Evolutionary conservation across 2,113 vertebrate genomes (phyloP).

Genomic region (Cebidichthys violaceus): DNA sequence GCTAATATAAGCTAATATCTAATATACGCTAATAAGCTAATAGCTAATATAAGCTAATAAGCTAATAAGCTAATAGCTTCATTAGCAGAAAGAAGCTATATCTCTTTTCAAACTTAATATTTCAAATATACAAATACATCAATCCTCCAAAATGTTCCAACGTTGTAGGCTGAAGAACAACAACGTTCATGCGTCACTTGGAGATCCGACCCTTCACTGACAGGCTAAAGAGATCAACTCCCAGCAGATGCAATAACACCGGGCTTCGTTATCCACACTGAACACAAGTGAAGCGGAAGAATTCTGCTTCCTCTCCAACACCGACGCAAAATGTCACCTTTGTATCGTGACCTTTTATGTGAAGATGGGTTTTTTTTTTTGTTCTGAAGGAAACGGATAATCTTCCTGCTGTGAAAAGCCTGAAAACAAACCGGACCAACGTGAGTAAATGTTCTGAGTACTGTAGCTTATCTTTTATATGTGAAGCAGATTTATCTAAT

Average conservation of each 20-base stretch:
- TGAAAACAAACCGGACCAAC: not conserved
- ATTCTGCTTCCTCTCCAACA: not conserved
- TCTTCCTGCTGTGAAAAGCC: slow-evolving; percentile 2
- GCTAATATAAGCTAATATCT: too few relatives aligned
- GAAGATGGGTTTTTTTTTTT: not conserved
- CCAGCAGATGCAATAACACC: slow-evolving; percentile 5
- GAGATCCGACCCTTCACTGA: too few relatives aligned
- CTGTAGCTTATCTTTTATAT: not conserved
- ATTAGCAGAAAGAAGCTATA: too few relatives aligned
- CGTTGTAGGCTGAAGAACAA: too few relatives aligned
- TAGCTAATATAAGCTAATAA: too few relatives aligned
- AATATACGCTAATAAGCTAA: too few relatives aligned
- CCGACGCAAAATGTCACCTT: slow-evolving; percentile 34
- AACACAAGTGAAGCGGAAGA: slow-evolving; percentile 9
- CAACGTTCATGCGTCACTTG: too few relatives aligned
- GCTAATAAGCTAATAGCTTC: too few relatives aligned
- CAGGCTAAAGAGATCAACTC: not conserved
- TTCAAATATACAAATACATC: too few relatives aligned
- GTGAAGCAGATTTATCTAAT: not conserved
- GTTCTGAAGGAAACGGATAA: slow-evolving; percentile 6
- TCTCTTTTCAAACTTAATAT: too few relatives aligned
- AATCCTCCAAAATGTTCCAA: too few relatives aligned
- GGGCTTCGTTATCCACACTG: slow-evolving; percentile 1
- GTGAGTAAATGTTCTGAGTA: not conserved
- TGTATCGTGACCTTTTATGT: slow-evolving; percentile 34